A percentile compares a stretch with the other conserved stretches of the same genome.
These are phyloP conservation scores for Panurus biarmicus DNA, from an alignment of 2,113 vertebrate genomes.

Conservation along the genomic window DNA sequence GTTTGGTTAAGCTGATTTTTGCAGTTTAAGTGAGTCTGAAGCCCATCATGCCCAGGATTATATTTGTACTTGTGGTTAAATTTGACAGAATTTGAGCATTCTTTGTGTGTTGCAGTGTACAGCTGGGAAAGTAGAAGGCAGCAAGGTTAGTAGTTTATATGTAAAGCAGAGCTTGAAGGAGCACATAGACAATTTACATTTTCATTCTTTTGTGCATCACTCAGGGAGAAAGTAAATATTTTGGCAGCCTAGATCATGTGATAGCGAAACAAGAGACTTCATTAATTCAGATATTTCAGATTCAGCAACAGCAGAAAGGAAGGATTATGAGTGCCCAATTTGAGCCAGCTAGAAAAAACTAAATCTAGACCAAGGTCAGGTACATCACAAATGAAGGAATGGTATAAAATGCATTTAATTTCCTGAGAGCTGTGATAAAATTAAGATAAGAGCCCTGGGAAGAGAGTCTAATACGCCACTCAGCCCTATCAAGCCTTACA, in stretches of 20 bases:
- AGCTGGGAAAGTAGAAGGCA: not conserved
- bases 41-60: conserved; percentile 31
- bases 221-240: conserved; percentile 24
- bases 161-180: not conserved
- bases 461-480: not conserved
- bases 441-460: not conserved
- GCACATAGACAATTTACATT: not conserved
- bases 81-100: conserved; percentile 20
- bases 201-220: not conserved
- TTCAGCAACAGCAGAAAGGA: not conserved
- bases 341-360: not conserved
- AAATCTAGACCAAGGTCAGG: not conserved
- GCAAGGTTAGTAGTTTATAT: not conserved
- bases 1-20: conserved; percentile 47
- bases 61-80: conserved; percentile 21
- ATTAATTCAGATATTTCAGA: conserved; percentile 30
- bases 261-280: not conserved
- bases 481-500: not conserved
- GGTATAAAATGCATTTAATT: conserved; percentile 6
- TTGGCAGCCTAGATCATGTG: not conserved
- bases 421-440: conserved; percentile 22
- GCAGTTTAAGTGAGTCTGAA: conserved; percentile 21
- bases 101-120: not conserved
- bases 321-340: not conserved
- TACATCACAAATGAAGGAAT: not conserved